Evolutionary conservation across 2,113 vertebrate genomes (phyloP).

Genomic region (Rousettus leschenaultii): DNA sequence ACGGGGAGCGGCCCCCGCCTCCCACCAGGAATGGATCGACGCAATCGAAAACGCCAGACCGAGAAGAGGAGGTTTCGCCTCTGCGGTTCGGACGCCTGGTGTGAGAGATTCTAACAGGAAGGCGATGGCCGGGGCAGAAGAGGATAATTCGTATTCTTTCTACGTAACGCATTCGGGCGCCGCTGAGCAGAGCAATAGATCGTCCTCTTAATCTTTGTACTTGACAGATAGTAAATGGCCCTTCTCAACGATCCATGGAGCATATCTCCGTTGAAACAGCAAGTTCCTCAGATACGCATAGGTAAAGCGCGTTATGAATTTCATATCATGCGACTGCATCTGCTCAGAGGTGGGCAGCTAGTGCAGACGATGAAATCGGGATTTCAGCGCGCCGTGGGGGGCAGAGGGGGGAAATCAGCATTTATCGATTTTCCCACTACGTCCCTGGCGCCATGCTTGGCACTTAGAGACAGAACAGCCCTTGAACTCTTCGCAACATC

Average conservation of each 20-base stretch:
- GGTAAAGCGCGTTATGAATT: neutral
- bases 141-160: neutral
- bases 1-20: neutral
- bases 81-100: constrained; percentile 56
- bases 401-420: neutral
- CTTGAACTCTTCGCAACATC: neutral
- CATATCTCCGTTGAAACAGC: neutral
- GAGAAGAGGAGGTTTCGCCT: constrained; percentile 59
- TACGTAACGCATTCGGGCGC: neutral
- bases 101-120: constrained; percentile 67
- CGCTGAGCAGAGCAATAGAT: neutral
- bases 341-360: neutral
- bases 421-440: neutral
- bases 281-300: neutral
- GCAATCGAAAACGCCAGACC: constrained; percentile 57
- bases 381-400: rapidly evolving
- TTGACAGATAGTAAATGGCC: neutral
- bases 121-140: constrained; percentile 44
- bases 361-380: neutral
- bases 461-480: neutral
- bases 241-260: neutral
- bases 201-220: neutral
- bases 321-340: neutral
- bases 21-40: neutral
- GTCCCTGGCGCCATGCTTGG: neutral